Evolutionary conservation across 1,140 invertebrate genomes (phyloP).

Genomic region (Saxidomus purpurata): DNA sequence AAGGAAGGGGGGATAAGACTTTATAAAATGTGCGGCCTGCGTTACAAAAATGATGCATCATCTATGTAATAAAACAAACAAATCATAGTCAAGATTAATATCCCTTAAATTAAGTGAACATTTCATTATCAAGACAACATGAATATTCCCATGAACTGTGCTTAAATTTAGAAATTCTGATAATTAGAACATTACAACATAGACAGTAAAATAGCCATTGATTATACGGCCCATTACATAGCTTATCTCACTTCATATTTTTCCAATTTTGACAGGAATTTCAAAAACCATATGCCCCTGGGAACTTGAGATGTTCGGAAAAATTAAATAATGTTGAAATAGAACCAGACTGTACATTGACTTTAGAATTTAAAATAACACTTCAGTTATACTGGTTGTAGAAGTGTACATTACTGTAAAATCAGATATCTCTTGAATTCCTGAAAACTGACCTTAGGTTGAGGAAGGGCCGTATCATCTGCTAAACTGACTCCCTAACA

Average conservation of each 20-base stretch:
- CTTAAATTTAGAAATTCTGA: slow-evolving; percentile 53
- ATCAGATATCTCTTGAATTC: too few relatives aligned
- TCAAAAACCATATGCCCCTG: slow-evolving; percentile 65
- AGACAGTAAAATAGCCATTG: slow-evolving; percentile 43
- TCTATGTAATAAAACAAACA: slow-evolving; percentile 2
- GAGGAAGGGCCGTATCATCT: too few relatives aligned
- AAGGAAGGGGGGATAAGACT: neutral
- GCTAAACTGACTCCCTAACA: too few relatives aligned
- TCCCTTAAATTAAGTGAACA: slow-evolving; percentile 7
- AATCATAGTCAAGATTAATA: neutral
- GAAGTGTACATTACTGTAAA: too few relatives aligned
- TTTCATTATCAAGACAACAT: slow-evolving; percentile 17
- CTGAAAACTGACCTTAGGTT: too few relatives aligned
- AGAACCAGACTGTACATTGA: neutral
- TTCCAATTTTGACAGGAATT: slow-evolving; percentile 63
- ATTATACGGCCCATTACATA: slow-evolving; percentile 55
- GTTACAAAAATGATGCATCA: neutral
- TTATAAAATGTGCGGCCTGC: too few relatives aligned
- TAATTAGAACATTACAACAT: slow-evolving; percentile 55
- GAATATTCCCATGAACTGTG: slow-evolving; percentile 46
- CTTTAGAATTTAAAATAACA: too few relatives aligned
- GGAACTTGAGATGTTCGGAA: neutral
- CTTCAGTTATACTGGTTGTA: too few relatives aligned
- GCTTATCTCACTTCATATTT: slow-evolving; percentile 58
- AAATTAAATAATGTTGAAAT: neutral